Base-by-base conservation (phyloP, 2,797 vertebrate species). In the Staurois parvus region DNA sequence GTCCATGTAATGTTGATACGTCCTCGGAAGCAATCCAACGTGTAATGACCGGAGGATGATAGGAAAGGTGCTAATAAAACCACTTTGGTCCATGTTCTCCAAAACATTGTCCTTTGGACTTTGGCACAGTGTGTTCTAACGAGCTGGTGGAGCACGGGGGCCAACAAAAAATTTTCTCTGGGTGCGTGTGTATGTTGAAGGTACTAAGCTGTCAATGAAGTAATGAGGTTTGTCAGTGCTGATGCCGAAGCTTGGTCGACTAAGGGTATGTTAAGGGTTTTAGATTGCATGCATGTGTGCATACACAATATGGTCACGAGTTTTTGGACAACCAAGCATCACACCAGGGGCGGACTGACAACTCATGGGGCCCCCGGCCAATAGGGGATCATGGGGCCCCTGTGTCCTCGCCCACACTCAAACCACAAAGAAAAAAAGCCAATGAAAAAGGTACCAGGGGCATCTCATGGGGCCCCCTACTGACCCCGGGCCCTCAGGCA, bases 21-120 rank as follows among this genome's bases (percentile, higher is more conserved):
- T 48, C 11, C 21, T 26, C 78, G 78, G 78, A 80, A 80, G 67
- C 78, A 80, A 80, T 80, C 42, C 45, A 45, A 15, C 70, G 66
- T 80, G 78, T 80, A 70, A 80, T 80, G 78, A 69, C 29, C 42
- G 30, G 42, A 34, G 69, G 29, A 29, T 79, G 37, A 80, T 70
- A 4, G 42, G 52, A 45, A 80, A 52, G 28, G 78, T 56, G 42
- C 78, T 70, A 80, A 70, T 80, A 80, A 80, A 80, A 80, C 37
- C 32, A 80, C 78, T 70, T 59, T 59, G 37, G 66, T 80, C 42
- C 64, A 42, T 56, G 42, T 42, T 24, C 69, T 45, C n/a, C 34
- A 69, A 79, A 9, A 29, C 34, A 17, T 34, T 48, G 78, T n/a
- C 26, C 67, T 48, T 52, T 80, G 78, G 42, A 80, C 78, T 72